phyloP scores from a whole-genome alignment of 2,113 vertebrate genomes.

The Leucoraja erinaceus region DNA sequence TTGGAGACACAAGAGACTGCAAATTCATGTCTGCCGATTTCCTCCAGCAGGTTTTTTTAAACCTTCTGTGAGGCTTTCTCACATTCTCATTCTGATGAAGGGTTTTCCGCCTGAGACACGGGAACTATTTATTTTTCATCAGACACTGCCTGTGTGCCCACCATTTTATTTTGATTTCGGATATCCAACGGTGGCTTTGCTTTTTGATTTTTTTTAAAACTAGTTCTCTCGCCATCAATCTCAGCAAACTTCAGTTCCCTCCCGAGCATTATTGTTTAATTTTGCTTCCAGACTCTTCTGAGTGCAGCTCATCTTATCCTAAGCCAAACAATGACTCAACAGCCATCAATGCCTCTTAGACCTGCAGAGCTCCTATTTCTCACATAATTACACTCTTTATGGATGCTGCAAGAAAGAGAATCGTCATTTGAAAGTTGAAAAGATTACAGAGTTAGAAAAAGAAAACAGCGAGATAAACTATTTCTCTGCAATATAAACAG shows the following conservation, averaged over 20 bases:
- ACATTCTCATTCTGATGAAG: no score
- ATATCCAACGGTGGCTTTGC: no score
- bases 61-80: no score
- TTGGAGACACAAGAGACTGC: no score
- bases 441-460: conserved; percentile 4
- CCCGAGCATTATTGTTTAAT: neutral
- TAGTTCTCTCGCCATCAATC: neutral
- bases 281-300: neutral
- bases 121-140: no score
- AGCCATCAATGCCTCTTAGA: neutral
- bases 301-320: neutral
- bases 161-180: no score
- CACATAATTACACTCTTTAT: neutral
- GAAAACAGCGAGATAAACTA: neutral
- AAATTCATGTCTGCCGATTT: no score
- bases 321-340: neutral
- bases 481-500: conserved; percentile 20
- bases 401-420: neutral
- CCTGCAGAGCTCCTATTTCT: neutral
- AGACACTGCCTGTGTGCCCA: no score
- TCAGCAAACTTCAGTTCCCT: neutral
- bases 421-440: neutral
- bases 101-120: no score
- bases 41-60: no score
- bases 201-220: no score